Evolutionary conservation across 2,888 invertebrate species (phyloP).

Genomic region (Panzeria rudis): DNA sequence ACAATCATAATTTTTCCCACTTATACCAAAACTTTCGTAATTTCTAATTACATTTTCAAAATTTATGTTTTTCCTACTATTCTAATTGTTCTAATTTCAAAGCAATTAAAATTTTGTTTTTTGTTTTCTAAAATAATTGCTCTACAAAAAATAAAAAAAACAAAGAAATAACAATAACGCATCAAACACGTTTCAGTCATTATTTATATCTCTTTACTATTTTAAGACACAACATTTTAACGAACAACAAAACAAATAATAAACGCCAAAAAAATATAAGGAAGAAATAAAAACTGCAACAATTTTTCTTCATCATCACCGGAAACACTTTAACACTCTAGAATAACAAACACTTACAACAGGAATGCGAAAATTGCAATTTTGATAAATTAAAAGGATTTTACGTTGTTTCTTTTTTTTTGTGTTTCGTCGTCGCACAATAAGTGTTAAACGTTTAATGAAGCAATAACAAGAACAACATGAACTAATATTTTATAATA

Average conservation of each 20-base stretch:
- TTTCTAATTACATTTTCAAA: not conserved
- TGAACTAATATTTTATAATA: not conserved
- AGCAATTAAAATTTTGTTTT: conserved; percentile 54
- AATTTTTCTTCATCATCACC: conserved; percentile 44
- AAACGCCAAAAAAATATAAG: not conserved
- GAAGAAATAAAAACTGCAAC: not conserved
- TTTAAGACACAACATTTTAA: conserved; percentile 43
- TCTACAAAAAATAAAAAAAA: conserved; percentile 1
- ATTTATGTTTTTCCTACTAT: not conserved
- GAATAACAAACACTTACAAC: conserved; percentile 28
- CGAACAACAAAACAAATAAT: conserved; percentile 27
- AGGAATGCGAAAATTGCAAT: conserved; percentile 46
- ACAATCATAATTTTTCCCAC: not conserved
- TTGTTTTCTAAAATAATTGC: conserved; percentile 37
- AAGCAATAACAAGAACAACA: not conserved
- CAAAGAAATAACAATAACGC: conserved; percentile 42
- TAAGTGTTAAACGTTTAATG: conserved; percentile 61
- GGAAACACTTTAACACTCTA: conserved; percentile 55
- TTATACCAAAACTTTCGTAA: not conserved
- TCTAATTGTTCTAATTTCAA: conserved; percentile 53
- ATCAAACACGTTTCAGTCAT: conserved; percentile 63
- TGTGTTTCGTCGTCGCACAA: conserved; percentile 16
- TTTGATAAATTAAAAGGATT: conserved; percentile 43
- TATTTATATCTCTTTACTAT: conserved; percentile 40
- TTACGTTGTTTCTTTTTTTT: not conserved